These are phyloP conservation scores for Synanthedon formicaeformis DNA, from an alignment of 2,888 invertebrate species.

Conservation along the genomic window DNA sequence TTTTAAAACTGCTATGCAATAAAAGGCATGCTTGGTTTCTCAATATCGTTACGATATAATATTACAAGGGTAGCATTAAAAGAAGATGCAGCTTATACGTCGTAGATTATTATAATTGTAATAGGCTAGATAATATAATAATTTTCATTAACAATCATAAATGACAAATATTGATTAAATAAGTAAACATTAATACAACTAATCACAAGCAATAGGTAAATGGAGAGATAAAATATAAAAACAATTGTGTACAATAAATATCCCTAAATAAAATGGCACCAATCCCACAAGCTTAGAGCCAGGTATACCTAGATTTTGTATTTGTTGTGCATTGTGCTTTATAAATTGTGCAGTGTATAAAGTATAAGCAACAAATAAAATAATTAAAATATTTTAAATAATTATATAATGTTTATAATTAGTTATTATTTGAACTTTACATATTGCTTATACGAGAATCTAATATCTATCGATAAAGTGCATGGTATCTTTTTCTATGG, in stretches of 20 bases:
- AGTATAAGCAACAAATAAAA: slow-evolving; percentile 1
- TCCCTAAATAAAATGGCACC: slow-evolving; percentile 9
- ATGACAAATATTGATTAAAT: too few species aligned
- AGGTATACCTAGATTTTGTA: slow-evolving; percentile 3
- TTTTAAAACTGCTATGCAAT: not conserved
- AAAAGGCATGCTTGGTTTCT: not conserved
- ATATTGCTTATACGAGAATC: not conserved
- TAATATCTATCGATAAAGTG: slow-evolving; percentile 19
- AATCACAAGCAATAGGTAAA: too few species aligned
- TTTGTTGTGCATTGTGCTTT: slow-evolving; percentile 1
- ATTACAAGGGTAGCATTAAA: too few species aligned
- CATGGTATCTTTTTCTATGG: slow-evolving; percentile 48
- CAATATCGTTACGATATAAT: not conserved
- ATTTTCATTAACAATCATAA: too few species aligned
- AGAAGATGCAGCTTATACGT: too few species aligned
- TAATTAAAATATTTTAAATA: not conserved
- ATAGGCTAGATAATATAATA: too few species aligned
- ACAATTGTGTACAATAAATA: too few species aligned
- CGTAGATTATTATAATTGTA: too few species aligned
- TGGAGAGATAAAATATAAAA: too few species aligned
- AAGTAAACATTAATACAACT: too few species aligned
- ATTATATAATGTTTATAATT: not conserved
- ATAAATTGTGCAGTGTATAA: slow-evolving; percentile 2
- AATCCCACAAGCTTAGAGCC: slow-evolving; percentile 17
- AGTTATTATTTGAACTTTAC: not conserved